Percentiles rank a stretch among this genome's conserved stretches.
phyloP scores from a whole-genome alignment of 2,797 vertebrate genomes.

The Pelochelys cantorii region DNA sequence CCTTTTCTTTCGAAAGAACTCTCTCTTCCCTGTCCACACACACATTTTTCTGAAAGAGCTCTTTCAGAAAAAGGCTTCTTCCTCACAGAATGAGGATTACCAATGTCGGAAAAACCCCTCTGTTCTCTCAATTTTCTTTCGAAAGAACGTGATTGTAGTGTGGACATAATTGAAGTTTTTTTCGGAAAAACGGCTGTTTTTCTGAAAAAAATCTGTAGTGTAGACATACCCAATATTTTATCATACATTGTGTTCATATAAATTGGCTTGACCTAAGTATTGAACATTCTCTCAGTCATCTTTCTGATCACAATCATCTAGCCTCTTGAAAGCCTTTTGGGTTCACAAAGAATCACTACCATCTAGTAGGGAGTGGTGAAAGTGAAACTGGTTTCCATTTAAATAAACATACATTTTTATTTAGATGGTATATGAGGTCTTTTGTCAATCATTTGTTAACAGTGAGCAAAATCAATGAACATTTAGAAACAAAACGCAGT shows the following conservation, averaged over 20 bases:
- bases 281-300: background rate
- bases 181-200: too few species aligned
- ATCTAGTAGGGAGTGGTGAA: background rate
- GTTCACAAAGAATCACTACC: background rate
- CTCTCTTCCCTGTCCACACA: too few species aligned
- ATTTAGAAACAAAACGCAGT: constrained; percentile 22
- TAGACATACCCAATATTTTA: too few species aligned
- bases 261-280: background rate
- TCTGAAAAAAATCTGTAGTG: too few species aligned
- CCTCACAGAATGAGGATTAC: too few species aligned
- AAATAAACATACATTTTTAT: background rate
- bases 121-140: too few species aligned
- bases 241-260: background rate
- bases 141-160: too few species aligned
- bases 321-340: background rate
- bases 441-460: background rate
- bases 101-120: too few species aligned
- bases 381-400: background rate
- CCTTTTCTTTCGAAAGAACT: too few species aligned
- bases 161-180: too few species aligned
- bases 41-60: too few species aligned
- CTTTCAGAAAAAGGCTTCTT: too few species aligned
- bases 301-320: background rate
- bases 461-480: constrained; percentile 5
- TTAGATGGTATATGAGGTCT: constrained; percentile 4